Percentiles rank a stretch among this genome's conserved stretches.
Conservation (phyloP, 2,888 invertebrate genomes). For the Slavum lentiscoides region DNA sequence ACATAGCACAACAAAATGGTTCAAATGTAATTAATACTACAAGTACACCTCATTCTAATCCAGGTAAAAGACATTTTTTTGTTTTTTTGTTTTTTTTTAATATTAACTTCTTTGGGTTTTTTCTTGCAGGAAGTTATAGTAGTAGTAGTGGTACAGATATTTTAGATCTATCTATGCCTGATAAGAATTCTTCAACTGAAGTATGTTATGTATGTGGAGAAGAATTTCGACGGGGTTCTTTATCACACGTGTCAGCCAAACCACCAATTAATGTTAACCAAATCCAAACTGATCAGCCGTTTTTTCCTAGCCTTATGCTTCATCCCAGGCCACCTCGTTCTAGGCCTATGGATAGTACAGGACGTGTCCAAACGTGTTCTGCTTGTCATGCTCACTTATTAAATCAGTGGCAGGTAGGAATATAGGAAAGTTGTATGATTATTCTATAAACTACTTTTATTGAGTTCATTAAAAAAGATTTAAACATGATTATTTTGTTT, state of each 20-base stretch:
- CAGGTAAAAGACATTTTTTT: constrained; percentile 38
- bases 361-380: constrained; percentile 66
- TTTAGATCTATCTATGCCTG: constrained; percentile 87
- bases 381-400: constrained; percentile 83
- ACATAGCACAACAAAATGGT: constrained; percentile 45
- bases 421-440: constrained; percentile 55
- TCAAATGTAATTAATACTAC: constrained; percentile 38
- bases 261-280: constrained; percentile 62
- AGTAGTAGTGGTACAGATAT: constrained; percentile 76
- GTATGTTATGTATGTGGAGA: constrained; percentile 90
- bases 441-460: constrained; percentile 14
- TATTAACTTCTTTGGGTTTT: constrained; percentile 15
- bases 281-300: constrained; percentile 62
- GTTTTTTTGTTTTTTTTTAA: neutral
- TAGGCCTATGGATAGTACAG: constrained; percentile 79
- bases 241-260: constrained; percentile 71
- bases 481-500: constrained; percentile 2
- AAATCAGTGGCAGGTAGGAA: constrained; percentile 79
- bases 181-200: constrained; percentile 86
- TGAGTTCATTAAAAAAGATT: neutral
- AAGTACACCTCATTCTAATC: constrained; percentile 54
- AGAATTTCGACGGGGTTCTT: constrained; percentile 80
- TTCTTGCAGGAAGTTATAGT: constrained; percentile 58
- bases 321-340: constrained; percentile 85
- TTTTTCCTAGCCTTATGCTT: constrained; percentile 64